Percentiles rank a stretch among this genome's conserved stretches.
Evolutionary conservation across 2,888 invertebrate genomes (phyloP).

Genomic region (Panopea generosa): DNA sequence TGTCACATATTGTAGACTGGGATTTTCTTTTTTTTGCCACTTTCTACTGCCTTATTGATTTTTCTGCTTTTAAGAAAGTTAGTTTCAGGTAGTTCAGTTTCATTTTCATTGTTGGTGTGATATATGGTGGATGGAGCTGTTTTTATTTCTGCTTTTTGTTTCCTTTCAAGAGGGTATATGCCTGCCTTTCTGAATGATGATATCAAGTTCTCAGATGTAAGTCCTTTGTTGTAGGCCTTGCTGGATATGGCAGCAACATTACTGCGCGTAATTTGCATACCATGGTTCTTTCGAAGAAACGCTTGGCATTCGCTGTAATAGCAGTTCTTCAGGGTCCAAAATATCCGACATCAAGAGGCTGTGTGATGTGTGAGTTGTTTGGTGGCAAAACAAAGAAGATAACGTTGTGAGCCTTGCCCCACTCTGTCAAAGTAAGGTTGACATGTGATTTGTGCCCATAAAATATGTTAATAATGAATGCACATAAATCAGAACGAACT

Average conservation of each 20-base stretch:
- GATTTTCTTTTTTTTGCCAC: too few relatives aligned
- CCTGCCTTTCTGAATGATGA: constrained; percentile 26
- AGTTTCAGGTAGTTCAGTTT: too few relatives aligned
- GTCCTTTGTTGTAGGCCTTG: constrained; percentile 29
- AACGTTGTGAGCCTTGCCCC: too few relatives aligned
- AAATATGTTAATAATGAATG: too few relatives aligned
- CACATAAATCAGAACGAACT: too few relatives aligned
- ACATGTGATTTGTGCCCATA: constrained; percentile 47
- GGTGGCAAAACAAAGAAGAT: constrained; percentile 27
- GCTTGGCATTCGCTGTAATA: constrained; percentile 29
- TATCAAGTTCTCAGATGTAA: constrained; percentile 30
- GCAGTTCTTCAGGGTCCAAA: constrained; percentile 29
- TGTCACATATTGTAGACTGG: too few relatives aligned
- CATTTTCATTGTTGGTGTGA: too few relatives aligned
- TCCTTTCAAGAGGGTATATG: constrained; percentile 18
- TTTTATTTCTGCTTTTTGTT: constrained; percentile 6
- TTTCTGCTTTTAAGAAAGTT: too few relatives aligned
- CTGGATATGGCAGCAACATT: constrained; percentile 30
- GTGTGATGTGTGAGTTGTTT: constrained; percentile 28
- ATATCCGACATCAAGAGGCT: constrained; percentile 35
- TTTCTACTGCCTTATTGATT: too few relatives aligned
- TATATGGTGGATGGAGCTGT: constrained; percentile 35
- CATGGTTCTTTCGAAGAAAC: constrained; percentile 12
- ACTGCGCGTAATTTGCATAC: constrained; percentile 15
- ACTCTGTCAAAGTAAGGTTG: too few relatives aligned